Conservation (phyloP, 1,140 invertebrate genomes). For the Colletes latitarsis region DNA sequence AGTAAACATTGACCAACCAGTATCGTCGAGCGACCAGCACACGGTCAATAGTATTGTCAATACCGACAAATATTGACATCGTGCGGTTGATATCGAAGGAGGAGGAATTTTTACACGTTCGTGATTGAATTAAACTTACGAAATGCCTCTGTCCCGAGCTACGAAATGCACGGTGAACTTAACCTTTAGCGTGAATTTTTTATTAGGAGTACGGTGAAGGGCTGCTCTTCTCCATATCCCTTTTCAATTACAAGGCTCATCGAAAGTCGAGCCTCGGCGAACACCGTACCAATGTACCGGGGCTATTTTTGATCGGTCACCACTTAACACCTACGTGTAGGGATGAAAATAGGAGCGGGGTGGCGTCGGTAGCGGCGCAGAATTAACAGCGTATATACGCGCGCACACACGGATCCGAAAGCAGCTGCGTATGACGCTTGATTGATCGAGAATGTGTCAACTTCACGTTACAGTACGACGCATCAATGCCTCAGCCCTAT, state of each 20-base stretch:
- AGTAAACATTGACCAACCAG: too few species aligned
- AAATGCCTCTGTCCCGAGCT: too few species aligned
- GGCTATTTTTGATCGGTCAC: constrained; percentile 49
- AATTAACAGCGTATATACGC: constrained; percentile 59
- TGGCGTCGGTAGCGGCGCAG: constrained; percentile 29
- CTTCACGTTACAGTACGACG: constrained; percentile 72
- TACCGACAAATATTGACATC: too few species aligned
- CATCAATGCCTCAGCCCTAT: constrained; percentile 60
- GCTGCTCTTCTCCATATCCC: background rate
- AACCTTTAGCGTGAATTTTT: constrained; percentile 10
- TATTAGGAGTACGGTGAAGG: background rate
- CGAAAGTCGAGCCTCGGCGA: constrained; percentile 30
- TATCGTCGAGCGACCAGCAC: too few species aligned
- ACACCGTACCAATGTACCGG: constrained; percentile 33
- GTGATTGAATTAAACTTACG: too few species aligned
- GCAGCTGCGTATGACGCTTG: constrained; percentile 69
- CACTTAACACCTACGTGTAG: constrained; percentile 42
- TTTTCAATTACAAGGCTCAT: constrained; percentile 40
- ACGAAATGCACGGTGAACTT: background rate
- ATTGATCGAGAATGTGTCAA: constrained; percentile 76
- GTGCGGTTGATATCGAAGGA: too few species aligned
- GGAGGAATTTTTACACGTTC: too few species aligned
- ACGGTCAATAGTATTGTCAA: too few species aligned
- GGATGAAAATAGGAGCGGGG: constrained; percentile 35
- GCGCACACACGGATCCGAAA: constrained; percentile 44